A percentile compares a stretch with the other conserved stretches of the same genome.
phyloP scores from a whole-genome alignment of 2,113 vertebrate species.

The Nycticryphes semicollaris region DNA sequence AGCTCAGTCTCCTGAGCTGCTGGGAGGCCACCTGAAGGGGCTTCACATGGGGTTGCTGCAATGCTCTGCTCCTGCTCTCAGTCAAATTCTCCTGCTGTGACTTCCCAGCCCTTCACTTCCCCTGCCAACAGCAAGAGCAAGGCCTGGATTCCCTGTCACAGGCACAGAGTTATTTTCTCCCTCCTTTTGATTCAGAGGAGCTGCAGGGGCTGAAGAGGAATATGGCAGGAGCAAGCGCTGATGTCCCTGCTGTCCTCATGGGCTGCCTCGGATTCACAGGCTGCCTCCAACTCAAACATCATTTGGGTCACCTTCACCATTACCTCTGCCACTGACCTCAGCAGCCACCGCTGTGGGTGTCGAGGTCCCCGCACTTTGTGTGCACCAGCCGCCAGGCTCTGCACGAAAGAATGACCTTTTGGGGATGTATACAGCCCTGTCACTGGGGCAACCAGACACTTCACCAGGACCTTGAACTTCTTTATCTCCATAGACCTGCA shows the following conservation, averaged over 20 bases:
- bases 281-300: not conserved
- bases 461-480: not conserved
- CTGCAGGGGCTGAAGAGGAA: not conserved
- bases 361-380: accelerated
- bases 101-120: not conserved
- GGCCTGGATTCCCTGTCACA: not conserved
- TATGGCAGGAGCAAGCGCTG: not conserved
- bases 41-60: not conserved
- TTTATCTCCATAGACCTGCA: not conserved
- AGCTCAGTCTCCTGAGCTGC: not conserved
- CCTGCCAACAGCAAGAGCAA: not conserved
- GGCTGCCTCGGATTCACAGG: not conserved
- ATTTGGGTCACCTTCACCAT: accelerated
- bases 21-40: accelerated
- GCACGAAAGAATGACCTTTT: not conserved
- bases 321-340: not conserved
- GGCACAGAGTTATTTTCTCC: not conserved
- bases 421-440: not conserved
- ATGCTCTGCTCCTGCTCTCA: not conserved
- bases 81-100: not conserved
- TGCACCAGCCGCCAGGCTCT: not conserved
- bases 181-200: not conserved
- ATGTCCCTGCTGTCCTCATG: not conserved
- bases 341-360: accelerated
- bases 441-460: not conserved